Conservation (phyloP, 2,888 invertebrate species). For the Antheraea yamamai region DNA sequence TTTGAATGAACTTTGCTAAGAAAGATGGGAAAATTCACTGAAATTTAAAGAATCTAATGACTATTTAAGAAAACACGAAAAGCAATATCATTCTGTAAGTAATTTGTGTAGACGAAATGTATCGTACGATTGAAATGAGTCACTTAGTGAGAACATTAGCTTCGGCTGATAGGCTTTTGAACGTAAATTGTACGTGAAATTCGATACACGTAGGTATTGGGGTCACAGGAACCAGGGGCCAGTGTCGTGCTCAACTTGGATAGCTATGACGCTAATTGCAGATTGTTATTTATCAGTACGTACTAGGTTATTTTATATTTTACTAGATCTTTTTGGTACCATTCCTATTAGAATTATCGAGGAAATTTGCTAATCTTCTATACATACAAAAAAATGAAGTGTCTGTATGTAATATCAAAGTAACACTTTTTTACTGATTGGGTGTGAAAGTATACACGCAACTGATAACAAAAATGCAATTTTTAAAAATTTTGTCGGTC, state of each 20-base stretch:
- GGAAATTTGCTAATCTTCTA: neutral
- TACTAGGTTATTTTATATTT: neutral
- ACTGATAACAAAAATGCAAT: too few relatives aligned
- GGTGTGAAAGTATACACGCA: too few relatives aligned
- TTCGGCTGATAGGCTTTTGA: conserved; percentile 73
- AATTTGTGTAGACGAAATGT: conserved; percentile 48
- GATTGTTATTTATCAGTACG: conserved; percentile 30
- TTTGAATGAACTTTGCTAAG: neutral
- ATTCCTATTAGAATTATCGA: neutral
- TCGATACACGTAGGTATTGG: conserved; percentile 63
- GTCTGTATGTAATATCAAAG: too few relatives aligned
- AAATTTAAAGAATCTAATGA: neutral
- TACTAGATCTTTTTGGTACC: neutral
- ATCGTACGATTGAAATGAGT: conserved; percentile 56
- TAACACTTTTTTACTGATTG: too few relatives aligned
- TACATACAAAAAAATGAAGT: too few relatives aligned
- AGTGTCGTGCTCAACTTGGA: conserved; percentile 42
- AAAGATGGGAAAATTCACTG: neutral
- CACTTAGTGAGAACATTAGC: conserved; percentile 78
- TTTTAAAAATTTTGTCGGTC: too few relatives aligned
- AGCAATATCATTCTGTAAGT: conserved; percentile 34
- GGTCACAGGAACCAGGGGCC: conserved; percentile 52
- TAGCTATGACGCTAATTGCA: conserved; percentile 36
- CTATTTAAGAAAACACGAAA: neutral
- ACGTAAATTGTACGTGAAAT: conserved; percentile 78